Conservation (phyloP, 2,888 invertebrate species). For the Synergus gifuensis region DNA sequence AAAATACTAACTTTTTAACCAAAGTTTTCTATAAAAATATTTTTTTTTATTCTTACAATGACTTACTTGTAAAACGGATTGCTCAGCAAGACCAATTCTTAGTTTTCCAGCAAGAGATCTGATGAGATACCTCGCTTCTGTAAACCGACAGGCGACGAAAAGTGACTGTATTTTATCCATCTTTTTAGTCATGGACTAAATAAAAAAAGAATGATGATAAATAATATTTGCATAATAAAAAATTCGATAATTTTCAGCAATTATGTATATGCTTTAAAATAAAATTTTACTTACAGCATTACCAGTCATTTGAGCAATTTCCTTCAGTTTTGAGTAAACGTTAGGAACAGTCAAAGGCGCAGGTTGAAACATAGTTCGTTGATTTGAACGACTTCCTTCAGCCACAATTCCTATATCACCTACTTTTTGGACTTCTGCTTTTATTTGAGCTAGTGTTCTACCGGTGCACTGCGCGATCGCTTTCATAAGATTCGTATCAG, state of each 20-base stretch:
- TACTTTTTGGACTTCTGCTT: slow-evolving; percentile 83
- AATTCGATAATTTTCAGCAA: slow-evolving; percentile 33
- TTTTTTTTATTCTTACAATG: background rate
- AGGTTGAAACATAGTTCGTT: slow-evolving; percentile 93
- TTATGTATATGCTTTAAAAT: background rate
- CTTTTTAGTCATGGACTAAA: slow-evolving; percentile 89
- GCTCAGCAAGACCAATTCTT: slow-evolving; percentile 97
- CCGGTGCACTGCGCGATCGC: slow-evolving; percentile 95
- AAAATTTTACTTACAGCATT: slow-evolving; percentile 80
- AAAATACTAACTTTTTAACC: background rate
- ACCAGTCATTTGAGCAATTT: slow-evolving; percentile 93
- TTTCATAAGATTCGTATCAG: slow-evolving; percentile 96
- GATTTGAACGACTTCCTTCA: slow-evolving; percentile 89
- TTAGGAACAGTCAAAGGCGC: slow-evolving; percentile 85
- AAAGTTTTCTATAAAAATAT: background rate
- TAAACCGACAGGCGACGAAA: slow-evolving; percentile 93
- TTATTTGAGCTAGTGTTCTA: slow-evolving; percentile 90
- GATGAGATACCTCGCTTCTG: slow-evolving; percentile 94
- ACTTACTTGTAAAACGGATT: slow-evolving; percentile 87
- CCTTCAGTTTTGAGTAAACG: slow-evolving; percentile 91
- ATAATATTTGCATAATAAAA: slow-evolving; percentile 37
- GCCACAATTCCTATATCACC: slow-evolving; percentile 97
- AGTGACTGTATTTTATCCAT: slow-evolving; percentile 93
- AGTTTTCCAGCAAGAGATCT: slow-evolving; percentile 95
- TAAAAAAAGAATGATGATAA: slow-evolving; percentile 50